These are phyloP conservation scores for Lepisosteus osseus DNA, from an alignment of 2,113 vertebrate genomes.

Conservation along the genomic window DNA sequence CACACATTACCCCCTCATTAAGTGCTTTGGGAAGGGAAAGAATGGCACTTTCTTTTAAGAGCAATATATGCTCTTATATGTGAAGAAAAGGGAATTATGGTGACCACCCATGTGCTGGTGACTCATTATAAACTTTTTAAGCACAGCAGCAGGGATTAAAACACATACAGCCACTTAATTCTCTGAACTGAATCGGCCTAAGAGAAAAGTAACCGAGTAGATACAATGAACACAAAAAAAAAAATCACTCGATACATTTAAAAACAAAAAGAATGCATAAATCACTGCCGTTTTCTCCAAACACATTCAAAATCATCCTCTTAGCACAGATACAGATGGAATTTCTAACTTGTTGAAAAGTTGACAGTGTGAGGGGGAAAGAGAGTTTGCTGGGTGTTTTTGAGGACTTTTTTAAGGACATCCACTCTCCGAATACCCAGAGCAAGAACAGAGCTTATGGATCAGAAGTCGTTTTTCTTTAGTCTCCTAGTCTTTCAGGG, in stretches of 20 bases:
- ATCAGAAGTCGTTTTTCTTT: too few species aligned
- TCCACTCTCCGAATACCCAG: too few species aligned
- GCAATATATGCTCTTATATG: slow-evolving; percentile 60
- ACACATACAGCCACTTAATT: background rate
- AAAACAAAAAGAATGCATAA: background rate
- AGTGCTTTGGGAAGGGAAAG: slow-evolving; percentile 65
- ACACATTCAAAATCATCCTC: too few species aligned
- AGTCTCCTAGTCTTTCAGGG: too few species aligned
- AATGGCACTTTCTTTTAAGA: slow-evolving; percentile 62
- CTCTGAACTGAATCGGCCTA: background rate
- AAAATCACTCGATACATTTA: background rate
- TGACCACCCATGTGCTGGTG: slow-evolving; percentile 48
- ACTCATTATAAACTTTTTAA: slow-evolving; percentile 36
- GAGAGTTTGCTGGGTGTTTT: too few species aligned
- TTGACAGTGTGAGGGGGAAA: too few species aligned
- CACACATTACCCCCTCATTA: slow-evolving; percentile 73
- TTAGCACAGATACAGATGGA: too few species aligned
- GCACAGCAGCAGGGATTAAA: slow-evolving; percentile 9
- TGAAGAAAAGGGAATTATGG: slow-evolving; percentile 32
- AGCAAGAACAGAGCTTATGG: too few species aligned
- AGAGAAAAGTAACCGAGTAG: background rate
- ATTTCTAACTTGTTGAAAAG: too few species aligned
- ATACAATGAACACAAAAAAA: background rate
- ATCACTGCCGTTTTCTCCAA: too few species aligned
- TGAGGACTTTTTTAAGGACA: too few species aligned